A percentile compares a stretch with the other conserved stretches of the same genome.
Evolutionary conservation across 2,888 invertebrate species (phyloP).

Genomic region (Caenorhabditis plicata): DNA sequence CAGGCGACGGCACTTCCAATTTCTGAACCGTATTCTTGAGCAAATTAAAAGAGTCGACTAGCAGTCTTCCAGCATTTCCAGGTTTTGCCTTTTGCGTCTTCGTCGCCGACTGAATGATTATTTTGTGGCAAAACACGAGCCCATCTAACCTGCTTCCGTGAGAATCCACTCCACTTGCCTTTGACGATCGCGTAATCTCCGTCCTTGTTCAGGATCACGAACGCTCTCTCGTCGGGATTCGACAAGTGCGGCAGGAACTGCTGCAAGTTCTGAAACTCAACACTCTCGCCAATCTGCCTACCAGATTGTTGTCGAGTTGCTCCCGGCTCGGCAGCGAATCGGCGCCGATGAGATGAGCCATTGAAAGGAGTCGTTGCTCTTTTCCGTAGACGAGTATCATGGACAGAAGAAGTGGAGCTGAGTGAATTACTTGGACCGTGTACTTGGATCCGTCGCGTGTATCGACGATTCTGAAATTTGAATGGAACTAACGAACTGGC

Average conservation of each 20-base stretch:
- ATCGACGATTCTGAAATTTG: slow-evolving; percentile 65
- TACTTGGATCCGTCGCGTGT: slow-evolving; percentile 67
- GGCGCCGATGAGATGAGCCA: slow-evolving; percentile 68
- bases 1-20: slow-evolving; percentile 62
- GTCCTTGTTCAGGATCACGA: slow-evolving; percentile 68
- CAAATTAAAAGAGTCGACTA: slow-evolving; percentile 64
- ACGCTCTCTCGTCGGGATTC: slow-evolving; percentile 67
- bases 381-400: slow-evolving; percentile 67
- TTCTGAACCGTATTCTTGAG: slow-evolving; percentile 65
- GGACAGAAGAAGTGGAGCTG: slow-evolving; percentile 68
- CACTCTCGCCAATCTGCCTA: slow-evolving; percentile 17
- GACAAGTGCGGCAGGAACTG: slow-evolving; percentile 67
- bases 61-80: slow-evolving; percentile 59
- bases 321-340: slow-evolving; percentile 67
- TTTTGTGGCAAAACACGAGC: no score
- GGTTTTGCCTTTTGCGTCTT: slow-evolving; percentile 51
- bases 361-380: slow-evolving; percentile 66
- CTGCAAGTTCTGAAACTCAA: slow-evolving; percentile 16
- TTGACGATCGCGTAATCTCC: slow-evolving; percentile 69
- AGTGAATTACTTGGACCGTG: slow-evolving; percentile 69
- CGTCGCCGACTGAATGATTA: slow-evolving; percentile 34
- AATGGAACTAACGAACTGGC: background rate
- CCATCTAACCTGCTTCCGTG: no score
- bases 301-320: slow-evolving; percentile 64
- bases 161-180: slow-evolving; percentile 68